Percentiles rank a stretch among this genome's conserved stretches.
phyloP scores from a whole-genome alignment of 2,797 vertebrate genomes.

The Platalea minor region DNA sequence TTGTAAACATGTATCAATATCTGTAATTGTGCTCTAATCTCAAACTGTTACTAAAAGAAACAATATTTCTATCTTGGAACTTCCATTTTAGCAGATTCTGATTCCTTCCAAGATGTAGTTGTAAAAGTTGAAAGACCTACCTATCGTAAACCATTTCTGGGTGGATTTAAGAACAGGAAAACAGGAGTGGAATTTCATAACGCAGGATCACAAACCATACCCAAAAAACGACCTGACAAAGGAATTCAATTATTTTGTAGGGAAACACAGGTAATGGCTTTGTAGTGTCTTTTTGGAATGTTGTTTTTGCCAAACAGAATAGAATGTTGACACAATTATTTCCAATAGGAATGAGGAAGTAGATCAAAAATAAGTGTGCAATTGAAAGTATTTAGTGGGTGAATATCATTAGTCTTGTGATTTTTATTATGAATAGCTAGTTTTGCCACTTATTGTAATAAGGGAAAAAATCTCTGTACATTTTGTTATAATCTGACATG shows the following conservation, averaged over 20 bases:
- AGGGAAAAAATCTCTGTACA: background rate
- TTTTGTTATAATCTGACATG: background rate
- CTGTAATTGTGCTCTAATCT: background rate
- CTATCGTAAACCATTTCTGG: conserved; percentile 85
- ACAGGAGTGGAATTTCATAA: conserved; percentile 87
- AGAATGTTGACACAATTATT: background rate
- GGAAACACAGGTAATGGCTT: conserved; percentile 84
- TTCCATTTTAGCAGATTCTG: conserved; percentile 63
- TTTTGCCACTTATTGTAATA: background rate
- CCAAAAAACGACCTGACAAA: conserved; percentile 74
- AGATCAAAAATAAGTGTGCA: background rate
- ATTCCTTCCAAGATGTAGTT: conserved; percentile 76
- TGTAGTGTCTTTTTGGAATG: background rate
- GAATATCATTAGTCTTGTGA: background rate
- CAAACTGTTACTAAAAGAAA: background rate
- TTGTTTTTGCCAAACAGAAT: background rate
- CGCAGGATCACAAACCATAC: conserved; percentile 84
- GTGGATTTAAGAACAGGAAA: conserved; percentile 85
- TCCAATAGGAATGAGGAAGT: background rate
- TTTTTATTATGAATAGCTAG: background rate
- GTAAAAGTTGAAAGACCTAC: conserved; percentile 84
- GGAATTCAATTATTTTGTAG: conserved; percentile 75
- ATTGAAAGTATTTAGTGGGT: background rate
- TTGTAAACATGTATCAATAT: background rate
- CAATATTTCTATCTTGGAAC: background rate